Conservation (phyloP, 2,113 vertebrate species). For the Typhlomys cinereus region DNA sequence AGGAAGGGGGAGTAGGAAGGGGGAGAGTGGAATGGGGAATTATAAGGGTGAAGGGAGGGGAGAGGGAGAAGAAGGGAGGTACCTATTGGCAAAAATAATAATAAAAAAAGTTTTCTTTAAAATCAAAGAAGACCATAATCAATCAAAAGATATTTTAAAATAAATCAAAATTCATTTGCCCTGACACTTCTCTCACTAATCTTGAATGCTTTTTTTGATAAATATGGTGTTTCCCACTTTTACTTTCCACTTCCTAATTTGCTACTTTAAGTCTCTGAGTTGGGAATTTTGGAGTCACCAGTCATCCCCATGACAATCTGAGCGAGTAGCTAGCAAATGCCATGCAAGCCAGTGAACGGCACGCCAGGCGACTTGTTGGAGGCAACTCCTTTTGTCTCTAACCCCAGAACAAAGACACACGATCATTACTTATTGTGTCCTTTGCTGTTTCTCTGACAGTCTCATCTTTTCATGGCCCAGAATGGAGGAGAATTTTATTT, state of each 20-base stretch:
- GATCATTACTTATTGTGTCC: slow-evolving; percentile 39
- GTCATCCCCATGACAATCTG: not conserved
- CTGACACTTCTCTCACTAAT: not conserved
- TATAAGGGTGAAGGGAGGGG: too few species aligned
- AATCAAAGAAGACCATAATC: not conserved
- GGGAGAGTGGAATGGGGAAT: too few species aligned
- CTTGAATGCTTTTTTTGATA: not conserved
- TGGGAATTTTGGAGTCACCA: not conserved
- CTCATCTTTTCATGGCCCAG: slow-evolving; percentile 48
- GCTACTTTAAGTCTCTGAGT: not conserved
- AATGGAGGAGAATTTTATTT: slow-evolving; percentile 51
- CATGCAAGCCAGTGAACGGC: slow-evolving; percentile 39
- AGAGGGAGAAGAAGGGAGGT: too few species aligned
- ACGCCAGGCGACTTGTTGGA: slow-evolving; percentile 47
- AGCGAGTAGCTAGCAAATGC: not conserved
- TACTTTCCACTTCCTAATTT: not conserved
- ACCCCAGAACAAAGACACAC: slow-evolving; percentile 45
- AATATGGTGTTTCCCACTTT: slow-evolving; percentile 18
- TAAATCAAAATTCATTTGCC: slow-evolving; percentile 2
- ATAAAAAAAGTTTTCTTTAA: slow-evolving; percentile 11
- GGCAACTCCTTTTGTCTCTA: slow-evolving; percentile 61
- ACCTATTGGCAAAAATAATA: not conserved
- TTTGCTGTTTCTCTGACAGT: slow-evolving; percentile 46
- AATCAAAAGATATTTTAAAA: not conserved
- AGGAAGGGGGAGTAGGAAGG: too few species aligned